Evolutionary conservation across 1,140 invertebrate species (phyloP).

Genomic region (Dendrolimus punctatus): DNA sequence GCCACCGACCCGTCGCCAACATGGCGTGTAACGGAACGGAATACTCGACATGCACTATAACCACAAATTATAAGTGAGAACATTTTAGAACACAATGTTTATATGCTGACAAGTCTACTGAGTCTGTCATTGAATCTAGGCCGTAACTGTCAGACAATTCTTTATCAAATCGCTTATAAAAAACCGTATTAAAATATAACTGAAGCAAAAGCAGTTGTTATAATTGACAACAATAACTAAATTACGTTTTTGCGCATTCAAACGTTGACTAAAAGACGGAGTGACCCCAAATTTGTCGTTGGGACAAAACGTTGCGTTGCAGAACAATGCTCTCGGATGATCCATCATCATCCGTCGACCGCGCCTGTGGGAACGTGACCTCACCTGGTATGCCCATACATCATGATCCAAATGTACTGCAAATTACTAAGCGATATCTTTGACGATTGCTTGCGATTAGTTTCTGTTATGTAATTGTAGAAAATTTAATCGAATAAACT

Average conservation of each 20-base stretch:
- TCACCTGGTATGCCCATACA: constrained; percentile 56
- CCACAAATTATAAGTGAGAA: constrained; percentile 71
- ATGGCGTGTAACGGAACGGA: constrained; percentile 62
- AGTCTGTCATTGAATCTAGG: neutral
- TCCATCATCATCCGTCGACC: constrained; percentile 60
- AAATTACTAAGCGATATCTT: constrained; percentile 26
- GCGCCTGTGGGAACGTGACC: constrained; percentile 45
- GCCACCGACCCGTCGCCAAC: constrained; percentile 43
- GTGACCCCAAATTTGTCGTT: constrained; percentile 62
- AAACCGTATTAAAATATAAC: neutral
- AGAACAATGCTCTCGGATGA: constrained; percentile 49
- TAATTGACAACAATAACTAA: constrained; percentile 2
- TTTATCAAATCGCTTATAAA: neutral
- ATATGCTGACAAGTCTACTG: constrained; percentile 34
- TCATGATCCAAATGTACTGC: constrained; percentile 32
- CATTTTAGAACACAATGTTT: constrained; percentile 61
- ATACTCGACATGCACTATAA: constrained; percentile 64
- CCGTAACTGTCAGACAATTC: neutral
- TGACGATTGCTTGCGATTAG: constrained; percentile 6
- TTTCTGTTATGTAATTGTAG: neutral
- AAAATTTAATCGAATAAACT: neutral
- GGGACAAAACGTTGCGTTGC: constrained; percentile 28
- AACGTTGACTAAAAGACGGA: constrained; percentile 25
- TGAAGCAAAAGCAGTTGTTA: neutral
- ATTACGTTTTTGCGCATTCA: constrained; percentile 12